Evolutionary conservation across 2,797 vertebrate genomes (phyloP).

Genomic region (Numenius phaeopus): DNA sequence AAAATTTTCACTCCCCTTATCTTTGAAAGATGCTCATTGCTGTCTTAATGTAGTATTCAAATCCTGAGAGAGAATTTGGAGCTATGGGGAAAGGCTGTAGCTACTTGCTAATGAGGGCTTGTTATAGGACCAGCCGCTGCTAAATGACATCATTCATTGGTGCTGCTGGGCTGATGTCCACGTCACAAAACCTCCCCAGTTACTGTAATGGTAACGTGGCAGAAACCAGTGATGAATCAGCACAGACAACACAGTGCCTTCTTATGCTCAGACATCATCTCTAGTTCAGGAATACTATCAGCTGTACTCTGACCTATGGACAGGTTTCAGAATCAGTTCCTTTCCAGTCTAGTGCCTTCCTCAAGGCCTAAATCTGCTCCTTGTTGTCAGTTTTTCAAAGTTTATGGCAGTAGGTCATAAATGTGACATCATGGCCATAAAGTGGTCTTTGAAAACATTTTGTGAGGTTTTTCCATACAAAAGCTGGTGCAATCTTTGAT

Average conservation of each 20-base stretch:
- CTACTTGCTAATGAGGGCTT: not conserved
- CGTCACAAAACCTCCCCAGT: not conserved
- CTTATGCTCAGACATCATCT: fast-evolving
- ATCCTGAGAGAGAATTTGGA: not conserved
- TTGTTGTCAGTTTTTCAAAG: not conserved
- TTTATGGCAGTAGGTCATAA: not conserved
- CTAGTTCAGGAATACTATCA: not conserved
- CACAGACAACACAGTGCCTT: fast-evolving
- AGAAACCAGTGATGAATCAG: not conserved
- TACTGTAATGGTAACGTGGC: not conserved
- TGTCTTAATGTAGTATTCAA: not conserved
- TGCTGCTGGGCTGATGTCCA: not conserved
- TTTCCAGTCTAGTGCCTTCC: not conserved
- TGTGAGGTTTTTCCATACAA: not conserved
- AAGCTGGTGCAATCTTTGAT: not conserved
- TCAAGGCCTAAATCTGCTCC: not conserved
- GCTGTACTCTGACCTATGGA: not conserved
- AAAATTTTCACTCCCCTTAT: fast-evolving
- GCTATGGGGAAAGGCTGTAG: not conserved
- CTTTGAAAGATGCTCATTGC: not conserved
- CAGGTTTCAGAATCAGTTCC: not conserved
- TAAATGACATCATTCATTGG: fast-evolving
- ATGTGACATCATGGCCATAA: not conserved
- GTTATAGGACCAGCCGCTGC: not conserved
- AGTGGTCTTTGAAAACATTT: not conserved